Evolutionary conservation across 1,140 invertebrate genomes (phyloP).

Genomic region (Drosophila sucinea): DNA sequence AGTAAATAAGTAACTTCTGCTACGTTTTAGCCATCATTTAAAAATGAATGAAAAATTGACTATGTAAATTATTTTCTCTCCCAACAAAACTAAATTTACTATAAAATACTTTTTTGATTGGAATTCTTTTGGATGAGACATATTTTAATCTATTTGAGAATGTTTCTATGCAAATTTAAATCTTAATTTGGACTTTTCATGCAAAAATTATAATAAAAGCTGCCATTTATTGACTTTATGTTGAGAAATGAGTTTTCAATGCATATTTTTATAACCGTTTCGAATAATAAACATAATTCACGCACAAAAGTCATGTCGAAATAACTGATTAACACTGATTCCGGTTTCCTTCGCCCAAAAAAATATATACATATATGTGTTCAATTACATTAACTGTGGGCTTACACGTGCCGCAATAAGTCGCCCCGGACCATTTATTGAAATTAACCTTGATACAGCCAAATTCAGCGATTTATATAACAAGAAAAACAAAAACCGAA

Average conservation of each 20-base stretch:
- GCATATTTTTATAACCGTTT: slow-evolving; percentile 3
- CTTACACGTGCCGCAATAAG: slow-evolving; percentile 60
- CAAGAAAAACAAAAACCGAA: slow-evolving; percentile 10
- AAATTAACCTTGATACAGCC: slow-evolving; percentile 72
- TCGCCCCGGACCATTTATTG: slow-evolving; percentile 36
- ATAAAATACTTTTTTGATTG: too few species aligned
- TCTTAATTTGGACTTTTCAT: too few species aligned
- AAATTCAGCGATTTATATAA: slow-evolving; percentile 51
- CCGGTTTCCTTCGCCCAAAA: slow-evolving; percentile 34
- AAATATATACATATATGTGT: background rate
- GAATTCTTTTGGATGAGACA: too few species aligned
- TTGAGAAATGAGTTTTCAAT: background rate
- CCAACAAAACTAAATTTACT: too few species aligned
- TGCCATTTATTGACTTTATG: background rate
- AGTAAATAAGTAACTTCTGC: too few species aligned
- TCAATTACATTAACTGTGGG: slow-evolving; percentile 43
- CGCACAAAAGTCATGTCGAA: background rate
- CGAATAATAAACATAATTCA: slow-evolving; percentile 5
- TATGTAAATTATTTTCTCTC: too few species aligned
- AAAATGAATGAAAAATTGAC: too few species aligned
- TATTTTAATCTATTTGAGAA: too few species aligned
- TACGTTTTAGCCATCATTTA: too few species aligned
- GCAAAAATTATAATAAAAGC: too few species aligned
- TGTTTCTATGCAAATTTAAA: too few species aligned
- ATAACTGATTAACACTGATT: slow-evolving; percentile 18